Evolutionary conservation across 2,888 invertebrate genomes (phyloP), one percentile per base, ranked within the genome.

Genomic region (Paralinhomoeus sp.): DNA sequence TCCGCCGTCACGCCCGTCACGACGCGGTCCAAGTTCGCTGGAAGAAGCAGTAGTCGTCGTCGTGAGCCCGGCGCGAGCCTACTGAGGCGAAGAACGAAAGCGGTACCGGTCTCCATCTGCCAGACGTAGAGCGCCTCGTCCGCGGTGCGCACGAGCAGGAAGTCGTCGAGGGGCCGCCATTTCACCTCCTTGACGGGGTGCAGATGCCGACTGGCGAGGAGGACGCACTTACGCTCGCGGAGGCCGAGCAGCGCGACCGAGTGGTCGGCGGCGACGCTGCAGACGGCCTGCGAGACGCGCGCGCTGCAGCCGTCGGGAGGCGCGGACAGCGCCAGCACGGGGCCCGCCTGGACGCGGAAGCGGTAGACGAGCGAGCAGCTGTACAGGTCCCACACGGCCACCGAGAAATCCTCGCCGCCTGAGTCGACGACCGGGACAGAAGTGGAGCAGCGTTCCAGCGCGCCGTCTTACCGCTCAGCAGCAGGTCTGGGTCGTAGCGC

Each of bases 121-220:
- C 97, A 97, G 1, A 97, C 87, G 64, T 89, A 91, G 1, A 93
- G 89, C 0, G 89, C 84, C 2, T 91, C 89, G 65, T 99, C 93
- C 9, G 84, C 81, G 64, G 89, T 89, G 1, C 84, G 85, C 20
- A 93, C 84, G 51, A 91, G 80, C 73, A 97, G 80, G 62, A 91
- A 97, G 65, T 99, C 97, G 61, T 97, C 93, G 2, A 85, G 71
- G 0, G 93, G 68, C 43, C 68, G 61, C 67, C 67, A 69, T 13
- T 45, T 20, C 2, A 47, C 24, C 17, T 40, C 20, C 20, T 82
- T 78, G 23, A 97, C 84, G 0, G 97, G 93, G 65, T 89, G 93
- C 35, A 91, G 71, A 65, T 97, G 97, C 20, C 85, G 74, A 1
- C 79, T 78, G 0, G 93, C 93, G 34, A 97, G 69, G 44, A 93